Percentiles rank a stretch among this genome's conserved stretches.
Evolutionary conservation across 2,888 invertebrate genomes (phyloP).

Genomic region (Gibbula magus): DNA sequence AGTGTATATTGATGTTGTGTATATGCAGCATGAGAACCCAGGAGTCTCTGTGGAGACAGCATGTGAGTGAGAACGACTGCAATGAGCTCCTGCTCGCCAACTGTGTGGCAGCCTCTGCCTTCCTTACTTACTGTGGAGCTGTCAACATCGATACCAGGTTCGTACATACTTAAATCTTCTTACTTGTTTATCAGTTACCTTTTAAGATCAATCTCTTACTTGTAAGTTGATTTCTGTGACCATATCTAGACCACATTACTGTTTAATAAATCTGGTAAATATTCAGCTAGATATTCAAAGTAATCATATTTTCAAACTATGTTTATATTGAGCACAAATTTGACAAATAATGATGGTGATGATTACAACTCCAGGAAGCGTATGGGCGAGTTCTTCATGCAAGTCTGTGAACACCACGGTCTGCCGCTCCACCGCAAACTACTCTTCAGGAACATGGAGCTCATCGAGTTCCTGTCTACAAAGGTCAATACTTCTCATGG

Average conservation of each 20-base stretch:
- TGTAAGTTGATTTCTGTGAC: too few species aligned
- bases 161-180: slow-evolving; percentile 10
- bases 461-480: slow-evolving; percentile 70
- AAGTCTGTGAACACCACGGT: slow-evolving; percentile 72
- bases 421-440: slow-evolving; percentile 66
- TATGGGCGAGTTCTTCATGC: slow-evolving; percentile 73
- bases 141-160: slow-evolving; percentile 71
- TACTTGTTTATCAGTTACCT: not conserved
- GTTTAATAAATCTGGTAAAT: too few species aligned
- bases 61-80: slow-evolving; percentile 70
- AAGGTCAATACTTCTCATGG: too few species aligned
- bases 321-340: too few species aligned
- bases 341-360: not conserved
- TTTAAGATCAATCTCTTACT: not conserved
- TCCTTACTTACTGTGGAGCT: slow-evolving; percentile 73
- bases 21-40: slow-evolving; percentile 67
- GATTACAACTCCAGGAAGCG: slow-evolving; percentile 54
- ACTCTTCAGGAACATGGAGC: slow-evolving; percentile 68
- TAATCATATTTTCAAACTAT: too few species aligned
- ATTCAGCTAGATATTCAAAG: too few species aligned
- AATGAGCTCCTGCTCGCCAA: slow-evolving; percentile 72
- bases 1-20: too few species aligned
- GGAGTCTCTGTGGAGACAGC: slow-evolving; percentile 69
- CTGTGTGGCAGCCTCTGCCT: slow-evolving; percentile 73
- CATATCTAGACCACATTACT: too few species aligned